Conservation (phyloP, 2,113 vertebrate genomes). For the Anoura caudifer region DNA sequence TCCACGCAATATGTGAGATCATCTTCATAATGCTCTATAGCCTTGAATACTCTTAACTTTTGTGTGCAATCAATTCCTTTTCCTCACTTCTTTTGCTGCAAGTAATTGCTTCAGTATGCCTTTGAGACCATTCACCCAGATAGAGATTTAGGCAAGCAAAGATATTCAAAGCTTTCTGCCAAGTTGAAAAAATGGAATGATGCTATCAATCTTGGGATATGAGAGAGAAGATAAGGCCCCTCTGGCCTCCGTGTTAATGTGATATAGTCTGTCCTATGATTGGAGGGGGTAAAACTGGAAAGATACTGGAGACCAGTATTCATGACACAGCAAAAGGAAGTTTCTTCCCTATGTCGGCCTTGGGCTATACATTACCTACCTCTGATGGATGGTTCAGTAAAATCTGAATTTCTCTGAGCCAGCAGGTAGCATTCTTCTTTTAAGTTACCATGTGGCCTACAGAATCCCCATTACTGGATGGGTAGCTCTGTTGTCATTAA, state of each 20-base stretch:
- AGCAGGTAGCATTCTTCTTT: not conserved
- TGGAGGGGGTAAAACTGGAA: not conserved
- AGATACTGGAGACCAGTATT: not conserved
- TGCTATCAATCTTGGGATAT: not conserved
- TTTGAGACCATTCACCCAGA: not conserved
- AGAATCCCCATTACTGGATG: not conserved
- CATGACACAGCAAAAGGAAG: not conserved
- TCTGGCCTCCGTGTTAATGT: not conserved
- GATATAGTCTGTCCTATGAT: not conserved
- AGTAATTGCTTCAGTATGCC: slow-evolving; percentile 4
- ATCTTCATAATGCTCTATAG: not conserved
- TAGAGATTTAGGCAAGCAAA: slow-evolving; percentile 29
- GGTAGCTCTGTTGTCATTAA: not conserved
- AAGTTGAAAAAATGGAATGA: not conserved
- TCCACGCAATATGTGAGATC: not conserved
- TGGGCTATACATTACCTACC: not conserved
- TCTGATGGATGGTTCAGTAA: not conserved
- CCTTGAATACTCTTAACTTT: not conserved
- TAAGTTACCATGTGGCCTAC: not conserved
- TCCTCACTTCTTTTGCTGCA: not conserved
- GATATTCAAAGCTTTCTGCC: not conserved
- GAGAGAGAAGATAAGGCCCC: not conserved
- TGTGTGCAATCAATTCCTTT: not conserved
- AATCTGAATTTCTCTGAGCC: slow-evolving; percentile 3
- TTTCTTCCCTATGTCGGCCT: not conserved